Conservation (phyloP, 2,797 vertebrate genomes). For the Loris lydekkerianus region DNA sequence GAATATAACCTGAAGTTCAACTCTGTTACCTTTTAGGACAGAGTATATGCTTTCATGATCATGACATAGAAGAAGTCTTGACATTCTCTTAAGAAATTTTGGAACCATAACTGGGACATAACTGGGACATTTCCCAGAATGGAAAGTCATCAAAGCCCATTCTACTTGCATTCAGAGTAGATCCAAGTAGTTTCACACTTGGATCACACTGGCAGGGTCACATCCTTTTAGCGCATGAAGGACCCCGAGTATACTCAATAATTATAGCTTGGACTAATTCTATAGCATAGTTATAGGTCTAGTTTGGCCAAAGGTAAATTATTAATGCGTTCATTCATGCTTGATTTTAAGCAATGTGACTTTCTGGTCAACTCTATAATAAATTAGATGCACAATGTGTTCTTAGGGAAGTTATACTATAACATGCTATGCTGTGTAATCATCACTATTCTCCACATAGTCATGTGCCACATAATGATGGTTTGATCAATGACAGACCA, state of each 20-base stretch:
- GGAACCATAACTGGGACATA: background rate
- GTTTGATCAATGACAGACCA: background rate
- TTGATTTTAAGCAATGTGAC: background rate
- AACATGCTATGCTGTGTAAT: background rate
- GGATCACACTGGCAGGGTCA: background rate
- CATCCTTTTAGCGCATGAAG: background rate
- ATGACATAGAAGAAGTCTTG: background rate
- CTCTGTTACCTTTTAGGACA: background rate
- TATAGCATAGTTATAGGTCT: background rate
- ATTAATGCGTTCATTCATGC: background rate
- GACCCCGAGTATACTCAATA: background rate
- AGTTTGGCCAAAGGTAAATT: conserved; percentile 11
- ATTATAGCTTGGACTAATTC: background rate
- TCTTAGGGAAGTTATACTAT: background rate
- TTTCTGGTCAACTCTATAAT: conserved; percentile 19
- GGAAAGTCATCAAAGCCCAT: background rate
- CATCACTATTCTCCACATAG: background rate
- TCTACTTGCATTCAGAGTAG: background rate
- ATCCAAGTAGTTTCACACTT: background rate
- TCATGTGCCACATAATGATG: background rate
- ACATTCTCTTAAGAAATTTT: background rate
- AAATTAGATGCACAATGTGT: background rate
- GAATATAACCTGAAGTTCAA: background rate
- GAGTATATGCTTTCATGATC: background rate
- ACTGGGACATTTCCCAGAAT: background rate